Conservation (phyloP, 1,140 invertebrate species). For the Dendrolimus punctatus region DNA sequence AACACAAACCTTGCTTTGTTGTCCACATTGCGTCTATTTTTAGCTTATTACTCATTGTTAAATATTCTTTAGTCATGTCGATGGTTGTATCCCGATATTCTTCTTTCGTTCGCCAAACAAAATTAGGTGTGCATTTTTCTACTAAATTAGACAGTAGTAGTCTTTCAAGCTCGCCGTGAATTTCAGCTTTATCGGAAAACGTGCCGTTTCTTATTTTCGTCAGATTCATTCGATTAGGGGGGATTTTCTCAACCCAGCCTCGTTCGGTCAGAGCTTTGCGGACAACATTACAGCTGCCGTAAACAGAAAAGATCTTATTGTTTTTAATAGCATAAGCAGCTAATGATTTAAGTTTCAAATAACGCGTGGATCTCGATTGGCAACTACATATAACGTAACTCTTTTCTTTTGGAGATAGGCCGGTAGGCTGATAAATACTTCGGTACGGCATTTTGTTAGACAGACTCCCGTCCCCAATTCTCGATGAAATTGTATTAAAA, state of each 20-base stretch:
- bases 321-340: constrained; percentile 41
- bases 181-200: constrained; percentile 48
- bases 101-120: constrained; percentile 72
- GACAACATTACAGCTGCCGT: constrained; percentile 59
- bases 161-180: constrained; percentile 46
- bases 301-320: constrained; percentile 58
- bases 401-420: constrained; percentile 50
- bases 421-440: constrained; percentile 18
- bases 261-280: constrained; percentile 69
- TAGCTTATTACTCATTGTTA: constrained; percentile 72
- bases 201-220: constrained; percentile 46
- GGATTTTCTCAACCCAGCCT: constrained; percentile 77
- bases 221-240: constrained; percentile 42
- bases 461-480: constrained; percentile 10
- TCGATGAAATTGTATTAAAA: constrained; percentile 25
- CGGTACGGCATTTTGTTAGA: constrained; percentile 15
- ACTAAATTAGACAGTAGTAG: constrained; percentile 74
- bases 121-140: constrained; percentile 71
- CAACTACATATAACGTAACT: constrained; percentile 44
- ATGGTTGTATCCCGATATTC: constrained; percentile 47
- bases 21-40: constrained; percentile 72
- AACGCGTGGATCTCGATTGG: constrained; percentile 35
- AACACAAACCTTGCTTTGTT: constrained; percentile 75
- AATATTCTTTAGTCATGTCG: constrained; percentile 42
- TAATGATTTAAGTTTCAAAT: constrained; percentile 38